Evolutionary conservation across 2,888 invertebrate species (phyloP), one percentile per base, ranked within the genome.

Genomic region (Drosophila paracracens): DNA sequence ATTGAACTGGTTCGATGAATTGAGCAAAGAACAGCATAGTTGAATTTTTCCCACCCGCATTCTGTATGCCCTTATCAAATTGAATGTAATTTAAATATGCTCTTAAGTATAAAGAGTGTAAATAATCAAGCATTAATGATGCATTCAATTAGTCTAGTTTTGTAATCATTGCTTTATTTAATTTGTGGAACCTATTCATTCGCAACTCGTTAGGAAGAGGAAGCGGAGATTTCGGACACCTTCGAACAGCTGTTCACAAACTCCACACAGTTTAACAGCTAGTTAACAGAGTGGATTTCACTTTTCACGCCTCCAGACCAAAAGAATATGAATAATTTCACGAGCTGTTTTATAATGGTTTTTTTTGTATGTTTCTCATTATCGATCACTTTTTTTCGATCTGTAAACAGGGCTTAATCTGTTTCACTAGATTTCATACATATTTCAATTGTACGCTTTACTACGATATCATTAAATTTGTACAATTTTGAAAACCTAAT

Each of bases 1-100:
- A 35, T 54, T 46, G 67, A 69, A 57, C 68, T 68, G 40, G 57
- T 57, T 68, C 70, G 35, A 25, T 25, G 40, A 68, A 51, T 50
- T 11, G 56, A 51, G 11, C 33, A 38, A 36, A 38, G 13, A 29
- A 4, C 33, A 40, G n/a, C 43, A 66, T n/a, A 38, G 25, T 18
- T 48, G 0, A 25, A 21, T 33, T 16, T 33, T 25, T 16, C 1
- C 13, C 21, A 18, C 5, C 10, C 65, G 40, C 35, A 21, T 40
- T 35, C 5, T 43, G 27, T 27, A 51, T 51, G 38, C 40, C 21
- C 65, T 64, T 21, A 27, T 13, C 50, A 16, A 48, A 43, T 21
- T 21, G 43, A 21, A 21, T 21, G 21, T 11, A 5, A 43, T 43
- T 21, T 11, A 21, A 21, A 43, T 11, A 43, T 21, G 43, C 43